phyloP scores from a whole-genome alignment of 2,888 invertebrate species.

The Alloplasta piceator region DNA sequence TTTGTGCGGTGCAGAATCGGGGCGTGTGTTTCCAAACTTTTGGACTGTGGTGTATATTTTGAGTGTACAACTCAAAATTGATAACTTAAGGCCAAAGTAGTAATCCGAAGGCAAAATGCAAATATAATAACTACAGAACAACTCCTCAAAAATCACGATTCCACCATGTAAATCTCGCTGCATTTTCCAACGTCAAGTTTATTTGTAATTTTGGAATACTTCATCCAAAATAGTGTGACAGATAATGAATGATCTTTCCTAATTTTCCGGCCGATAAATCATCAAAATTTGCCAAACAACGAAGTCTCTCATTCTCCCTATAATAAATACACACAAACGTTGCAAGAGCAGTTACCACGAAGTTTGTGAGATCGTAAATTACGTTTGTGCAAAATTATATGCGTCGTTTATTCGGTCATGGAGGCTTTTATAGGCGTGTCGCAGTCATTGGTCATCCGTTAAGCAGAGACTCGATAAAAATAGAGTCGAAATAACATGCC shows the following conservation, averaged over 20 bases:
- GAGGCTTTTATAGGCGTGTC: not conserved
- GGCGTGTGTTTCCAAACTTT: too few relatives aligned
- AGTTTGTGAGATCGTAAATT: slow-evolving; percentile 36
- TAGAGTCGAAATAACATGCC: slow-evolving; percentile 2
- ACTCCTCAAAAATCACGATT: slow-evolving; percentile 46
- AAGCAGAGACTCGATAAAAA: not conserved
- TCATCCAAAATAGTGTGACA: not conserved
- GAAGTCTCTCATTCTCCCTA: slow-evolving; percentile 2
- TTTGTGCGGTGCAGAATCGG: too few relatives aligned
- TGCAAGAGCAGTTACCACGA: not conserved
- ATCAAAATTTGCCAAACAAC: slow-evolving; percentile 50
- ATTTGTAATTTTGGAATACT: slow-evolving; percentile 33
- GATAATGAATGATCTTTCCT: slow-evolving; percentile 17
- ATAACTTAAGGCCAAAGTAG: too few relatives aligned
- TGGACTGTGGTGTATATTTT: too few relatives aligned
- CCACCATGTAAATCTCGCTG: slow-evolving; percentile 52
- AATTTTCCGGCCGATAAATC: slow-evolving; percentile 53
- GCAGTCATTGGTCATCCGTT: slow-evolving; percentile 13
- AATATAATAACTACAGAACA: slow-evolving; percentile 12
- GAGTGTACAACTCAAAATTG: too few relatives aligned
- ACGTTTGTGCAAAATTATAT: slow-evolving; percentile 46
- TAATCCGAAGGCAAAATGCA: not conserved
- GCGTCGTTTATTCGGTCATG: slow-evolving; percentile 18
- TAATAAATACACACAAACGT: not conserved
- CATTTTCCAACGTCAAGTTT: slow-evolving; percentile 39